Base-by-base conservation (phyloP, 2,113 vertebrate species). In the Fulica atra region DNA sequence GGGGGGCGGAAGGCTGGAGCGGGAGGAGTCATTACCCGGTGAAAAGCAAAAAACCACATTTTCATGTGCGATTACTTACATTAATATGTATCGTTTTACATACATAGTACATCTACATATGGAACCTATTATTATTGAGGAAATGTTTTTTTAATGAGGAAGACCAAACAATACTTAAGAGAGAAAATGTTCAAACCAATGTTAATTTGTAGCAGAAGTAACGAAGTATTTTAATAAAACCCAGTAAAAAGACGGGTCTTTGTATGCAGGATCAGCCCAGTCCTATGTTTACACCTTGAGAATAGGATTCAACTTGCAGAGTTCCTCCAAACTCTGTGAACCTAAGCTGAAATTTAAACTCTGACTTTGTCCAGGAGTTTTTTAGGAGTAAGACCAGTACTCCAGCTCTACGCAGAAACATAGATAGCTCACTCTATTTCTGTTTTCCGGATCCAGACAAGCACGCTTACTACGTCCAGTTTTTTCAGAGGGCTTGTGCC, bases 131-230 rank as follows among this genome's bases (percentile, higher is more conserved):
- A 94, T 93, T 94, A 92, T 19, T 44, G 88, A 96, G 93, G 95
- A 95, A 95, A 96, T 86, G 65, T 94, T 95, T 92, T 81, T 96
- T 94, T 97, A 97, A 97, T 96, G 82, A 96, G 76, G 86, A 96
- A 94, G 90, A 95, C 92, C 40, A 61, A 97, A 95, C 92, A 97
- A 95, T 90, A 81, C 91, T 96, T 94, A 86, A 82, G 80, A 95
- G 88, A 92, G 93, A 96, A 96, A 96, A 96, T 92, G 93, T 93
- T 95, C 88, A 97, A 94, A 84, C 90, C 80, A 7, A 54, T 64
- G 69, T 83, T 96, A 95, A 94, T 92, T 86, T 88, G 88, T 60
- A 92, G 76, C 92, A 95, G 89, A 82, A 96, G 70, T 80, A 96
- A 80, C 63, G 82, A 91, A 95, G 80, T 82, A 79, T 91, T 95